phyloP scores from a whole-genome alignment of 1,140 invertebrate genomes.

The Brachionus plicatilis region DNA sequence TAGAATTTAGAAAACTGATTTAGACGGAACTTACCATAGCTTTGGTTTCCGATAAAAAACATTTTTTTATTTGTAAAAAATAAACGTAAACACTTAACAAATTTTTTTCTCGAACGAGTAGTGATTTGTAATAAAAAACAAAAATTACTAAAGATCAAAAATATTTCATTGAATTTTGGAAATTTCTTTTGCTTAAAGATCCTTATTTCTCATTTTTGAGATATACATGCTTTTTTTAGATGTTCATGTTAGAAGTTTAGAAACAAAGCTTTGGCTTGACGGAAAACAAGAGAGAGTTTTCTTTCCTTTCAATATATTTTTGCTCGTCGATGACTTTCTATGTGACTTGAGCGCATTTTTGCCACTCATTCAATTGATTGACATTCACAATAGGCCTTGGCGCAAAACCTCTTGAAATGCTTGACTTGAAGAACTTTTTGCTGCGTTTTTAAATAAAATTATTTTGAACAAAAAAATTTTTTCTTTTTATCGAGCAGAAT shows the following conservation, averaged over 20 bases:
- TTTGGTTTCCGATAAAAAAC: conserved; percentile 28
- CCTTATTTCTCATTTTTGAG: background rate
- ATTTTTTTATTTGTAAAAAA: background rate
- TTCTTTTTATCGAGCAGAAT: background rate
- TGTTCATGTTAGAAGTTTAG: background rate
- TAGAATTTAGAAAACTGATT: background rate
- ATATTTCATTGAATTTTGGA: conserved; percentile 23
- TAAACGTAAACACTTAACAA: conserved; percentile 26
- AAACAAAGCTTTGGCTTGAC: background rate
- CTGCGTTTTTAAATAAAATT: no score
- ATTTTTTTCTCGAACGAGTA: background rate
- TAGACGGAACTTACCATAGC: background rate
- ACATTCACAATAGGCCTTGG: background rate
- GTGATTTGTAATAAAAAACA: background rate
- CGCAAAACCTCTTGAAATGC: background rate
- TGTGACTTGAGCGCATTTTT: background rate
- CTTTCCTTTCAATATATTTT: background rate
- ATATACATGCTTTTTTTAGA: conserved; percentile 20
- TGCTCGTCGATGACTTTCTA: background rate
- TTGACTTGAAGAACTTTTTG: no score
- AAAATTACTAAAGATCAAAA: background rate
- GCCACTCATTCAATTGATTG: background rate
- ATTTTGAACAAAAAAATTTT: background rate
- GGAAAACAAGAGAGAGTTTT: background rate
- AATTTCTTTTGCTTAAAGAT: background rate